Base-by-base conservation (phyloP, 2,888 invertebrate genomes). In the Drosophila flavopinicola region DNA sequence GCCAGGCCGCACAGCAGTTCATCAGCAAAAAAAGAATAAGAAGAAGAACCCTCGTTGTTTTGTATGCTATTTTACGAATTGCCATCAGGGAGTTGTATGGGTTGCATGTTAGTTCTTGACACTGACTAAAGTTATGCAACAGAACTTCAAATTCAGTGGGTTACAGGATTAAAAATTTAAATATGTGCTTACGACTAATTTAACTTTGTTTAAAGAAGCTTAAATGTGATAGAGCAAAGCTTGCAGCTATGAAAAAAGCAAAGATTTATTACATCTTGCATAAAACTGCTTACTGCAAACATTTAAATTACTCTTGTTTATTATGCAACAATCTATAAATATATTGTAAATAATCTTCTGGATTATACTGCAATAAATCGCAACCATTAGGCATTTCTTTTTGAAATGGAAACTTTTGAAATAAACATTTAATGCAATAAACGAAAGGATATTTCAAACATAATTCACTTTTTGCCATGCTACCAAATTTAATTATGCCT, bases 51-150 rank as follows among this genome's bases (percentile, higher is more conserved):
- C 47, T 20, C 51, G 38, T 24, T 51, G 39, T 32, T 65, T 54
- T 59, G 52, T 51, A 42, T 54, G 58, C 58, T 47, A 59, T 71
- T 68, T 42, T 64, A 56, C 38, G 53, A 67, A 71, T 73, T 63
- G 57, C 24, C 61, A 32, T 15, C 44, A 30, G 60, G 70, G 60
- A 39, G 42, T 42, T 37, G 66, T 70, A 70, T 68, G 52, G 51
- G 72, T 38, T 58, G 49, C 38, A 54, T 44, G 37, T 24, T 15
- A 61, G 32, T 38, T 37, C 11, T 13, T 15, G 20, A 13, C 25
- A 52, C 24, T 42, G 10, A 27, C 32, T 30, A 2, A 17, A 25
- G 13, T 9, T 11, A 9, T 48, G n/a, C 3, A 29, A 10, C 15
- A 3, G 1, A 44, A 44, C 15, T 27, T 11, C 25, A 20, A 47